These are phyloP conservation scores for Neolamprologus variostigma DNA, from an alignment of 2,113 vertebrate species.

Conservation along the genomic window DNA sequence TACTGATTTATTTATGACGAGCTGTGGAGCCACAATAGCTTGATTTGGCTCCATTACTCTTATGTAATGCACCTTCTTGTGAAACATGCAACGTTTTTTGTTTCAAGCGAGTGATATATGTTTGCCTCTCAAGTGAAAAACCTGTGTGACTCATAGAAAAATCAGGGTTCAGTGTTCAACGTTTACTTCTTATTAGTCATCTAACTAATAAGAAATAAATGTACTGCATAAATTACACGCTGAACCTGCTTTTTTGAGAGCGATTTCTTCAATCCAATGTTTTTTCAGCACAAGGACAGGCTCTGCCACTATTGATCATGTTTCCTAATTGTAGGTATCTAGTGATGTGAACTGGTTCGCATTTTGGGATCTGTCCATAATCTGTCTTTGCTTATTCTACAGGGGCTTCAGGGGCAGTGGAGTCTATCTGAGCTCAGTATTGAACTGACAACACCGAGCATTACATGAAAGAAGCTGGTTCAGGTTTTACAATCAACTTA, in stretches of 20 bases:
- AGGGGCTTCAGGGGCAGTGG: background rate
- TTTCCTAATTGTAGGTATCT: background rate
- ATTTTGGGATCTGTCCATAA: background rate
- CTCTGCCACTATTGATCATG: background rate
- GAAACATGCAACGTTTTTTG: background rate
- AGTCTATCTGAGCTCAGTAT: background rate
- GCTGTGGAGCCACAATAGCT: background rate
- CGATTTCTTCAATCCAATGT: background rate
- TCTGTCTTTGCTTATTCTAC: background rate
- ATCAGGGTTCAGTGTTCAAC: background rate
- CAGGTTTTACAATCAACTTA: slow-evolving; percentile 16
- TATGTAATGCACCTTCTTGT: background rate
- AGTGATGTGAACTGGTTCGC: background rate
- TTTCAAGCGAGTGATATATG: background rate
- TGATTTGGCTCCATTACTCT: slow-evolving; percentile 16
- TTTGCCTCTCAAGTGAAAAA: background rate
- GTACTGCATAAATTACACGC: background rate
- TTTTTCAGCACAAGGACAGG: background rate
- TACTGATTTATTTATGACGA: slow-evolving; percentile 13
- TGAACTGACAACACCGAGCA: background rate
- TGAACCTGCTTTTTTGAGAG: background rate
- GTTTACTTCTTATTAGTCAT: background rate
- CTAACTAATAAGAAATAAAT: background rate
- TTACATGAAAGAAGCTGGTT: slow-evolving; percentile 3
- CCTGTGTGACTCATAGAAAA: background rate